These are phyloP conservation scores for Melanotaenia nigrans DNA, from an alignment of 2,797 vertebrate species.

Conservation along the genomic window DNA sequence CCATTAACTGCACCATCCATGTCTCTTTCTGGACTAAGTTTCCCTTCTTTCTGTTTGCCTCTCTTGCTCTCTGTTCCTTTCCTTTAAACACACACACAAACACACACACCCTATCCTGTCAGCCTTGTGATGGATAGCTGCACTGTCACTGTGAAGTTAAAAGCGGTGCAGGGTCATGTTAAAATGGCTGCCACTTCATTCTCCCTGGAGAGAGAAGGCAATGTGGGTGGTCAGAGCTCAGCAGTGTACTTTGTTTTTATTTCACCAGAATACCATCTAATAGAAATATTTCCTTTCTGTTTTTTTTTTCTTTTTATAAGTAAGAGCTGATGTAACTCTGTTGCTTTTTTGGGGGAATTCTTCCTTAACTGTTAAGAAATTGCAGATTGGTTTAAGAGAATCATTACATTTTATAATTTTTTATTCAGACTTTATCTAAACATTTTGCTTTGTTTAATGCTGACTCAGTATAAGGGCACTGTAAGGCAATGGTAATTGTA, in stretches of 20 bases:
- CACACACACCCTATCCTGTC: constrained; percentile 50
- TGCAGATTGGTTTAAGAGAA: not conserved
- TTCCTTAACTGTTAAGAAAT: not conserved
- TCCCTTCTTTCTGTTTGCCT: not conserved
- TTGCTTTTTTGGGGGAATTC: not conserved
- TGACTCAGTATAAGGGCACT: too few relatives aligned
- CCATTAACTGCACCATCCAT: constrained; percentile 10
- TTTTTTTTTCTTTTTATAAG: not conserved
- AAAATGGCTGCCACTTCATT: constrained; percentile 66
- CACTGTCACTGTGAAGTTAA: constrained; percentile 69
- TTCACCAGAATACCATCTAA: constrained; percentile 13
- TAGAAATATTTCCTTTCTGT: not conserved
- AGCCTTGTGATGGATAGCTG: constrained; percentile 71
- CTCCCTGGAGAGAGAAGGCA: constrained; percentile 53
- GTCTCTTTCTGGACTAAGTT: constrained; percentile 2
- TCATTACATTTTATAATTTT: too few relatives aligned
- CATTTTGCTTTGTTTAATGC: too few relatives aligned
- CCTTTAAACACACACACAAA: constrained; percentile 37
- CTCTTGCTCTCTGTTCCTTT: not conserved
- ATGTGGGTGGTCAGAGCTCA: constrained; percentile 71
- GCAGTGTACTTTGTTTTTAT: constrained; percentile 18
- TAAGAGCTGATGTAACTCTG: not conserved
- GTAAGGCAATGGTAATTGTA: too few relatives aligned
- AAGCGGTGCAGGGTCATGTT: constrained; percentile 67
- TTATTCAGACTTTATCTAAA: too few relatives aligned